A percentile compares a stretch with the other conserved stretches of the same genome.
Conservation (phyloP, 2,888 invertebrate species). For the Hirtodrosophila histrioides region DNA sequence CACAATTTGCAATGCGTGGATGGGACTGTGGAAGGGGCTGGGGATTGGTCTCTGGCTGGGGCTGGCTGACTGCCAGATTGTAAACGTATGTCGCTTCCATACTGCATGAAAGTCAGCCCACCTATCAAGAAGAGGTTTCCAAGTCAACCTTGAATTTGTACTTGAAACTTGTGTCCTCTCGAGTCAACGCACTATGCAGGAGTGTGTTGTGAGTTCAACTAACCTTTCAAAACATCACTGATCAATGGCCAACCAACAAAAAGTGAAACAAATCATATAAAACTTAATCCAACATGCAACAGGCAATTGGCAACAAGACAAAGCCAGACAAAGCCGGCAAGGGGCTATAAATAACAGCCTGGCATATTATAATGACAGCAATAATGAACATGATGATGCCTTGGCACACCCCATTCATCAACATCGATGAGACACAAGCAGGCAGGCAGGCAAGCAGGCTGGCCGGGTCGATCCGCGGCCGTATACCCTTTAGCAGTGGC, state of each 20-base stretch:
- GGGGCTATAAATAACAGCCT: constrained; percentile 68
- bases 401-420: constrained; percentile 79
- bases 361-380: constrained; percentile 79
- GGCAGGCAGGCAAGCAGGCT: too few species aligned
- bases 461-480: background rate
- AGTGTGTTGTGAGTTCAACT: constrained; percentile 14
- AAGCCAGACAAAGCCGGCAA: constrained; percentile 36
- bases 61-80: constrained; percentile 57
- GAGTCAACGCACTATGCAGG: constrained; percentile 35
- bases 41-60: background rate
- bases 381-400: constrained; percentile 76
- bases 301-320: constrained; percentile 42
- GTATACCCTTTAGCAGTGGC: constrained; percentile 4
- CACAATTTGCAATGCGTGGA: constrained; percentile 20
- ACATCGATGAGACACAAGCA: constrained; percentile 52
- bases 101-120: constrained; percentile 7
- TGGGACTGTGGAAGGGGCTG: constrained; percentile 19
- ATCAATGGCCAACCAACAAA: constrained; percentile 32
- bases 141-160: constrained; percentile 42
- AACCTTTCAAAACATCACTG: constrained; percentile 41
- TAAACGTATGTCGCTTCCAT: constrained; percentile 14
- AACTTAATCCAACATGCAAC: constrained; percentile 38
- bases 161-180: constrained; percentile 12
- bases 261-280: constrained; percentile 14
- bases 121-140: background rate